These are phyloP conservation scores for Blennius ocellaris DNA, from an alignment of 2,113 vertebrate species.

Conservation along the genomic window DNA sequence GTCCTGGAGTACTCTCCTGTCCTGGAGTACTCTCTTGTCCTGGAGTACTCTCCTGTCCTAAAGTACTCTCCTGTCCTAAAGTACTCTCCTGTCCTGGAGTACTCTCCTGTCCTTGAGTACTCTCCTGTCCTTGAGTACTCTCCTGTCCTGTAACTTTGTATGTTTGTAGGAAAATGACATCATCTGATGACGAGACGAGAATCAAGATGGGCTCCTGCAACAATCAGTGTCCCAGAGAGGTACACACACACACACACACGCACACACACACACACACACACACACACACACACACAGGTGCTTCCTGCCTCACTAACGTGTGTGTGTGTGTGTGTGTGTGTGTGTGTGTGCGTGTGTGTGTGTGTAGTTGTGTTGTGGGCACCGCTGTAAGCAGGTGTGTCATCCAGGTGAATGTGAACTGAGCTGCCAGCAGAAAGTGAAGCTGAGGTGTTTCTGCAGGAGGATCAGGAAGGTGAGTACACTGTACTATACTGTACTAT, in stretches of 20 bases:
- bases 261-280: neutral
- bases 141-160: neutral
- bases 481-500: too few species aligned
- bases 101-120: too few species aligned
- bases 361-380: conserved; percentile 90
- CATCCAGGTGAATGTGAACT: conserved; percentile 88
- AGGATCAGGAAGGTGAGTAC: conserved; percentile 97
- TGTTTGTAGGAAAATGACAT: conserved; percentile 85
- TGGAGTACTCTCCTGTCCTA: too few species aligned
- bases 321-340: neutral
- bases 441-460: conserved; percentile 92
- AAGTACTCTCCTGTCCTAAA: too few species aligned
- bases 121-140: too few species aligned
- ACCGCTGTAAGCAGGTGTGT: conserved; percentile 93
- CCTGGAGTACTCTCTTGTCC: too few species aligned
- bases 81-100: neutral
- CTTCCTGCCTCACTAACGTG: too few species aligned
- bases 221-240: conserved; percentile 98
- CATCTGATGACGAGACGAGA: conserved; percentile 84
- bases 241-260: conserved; percentile 56
- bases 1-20: too few species aligned
- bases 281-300: conserved; percentile 24
- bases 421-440: conserved; percentile 93
- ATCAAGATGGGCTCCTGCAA: conserved; percentile 88
- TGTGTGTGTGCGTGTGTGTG: conserved; percentile 15